These are phyloP conservation scores for Drosophila littoralis DNA, from an alignment of 1,140 invertebrate genomes.

Conservation along the genomic window DNA sequence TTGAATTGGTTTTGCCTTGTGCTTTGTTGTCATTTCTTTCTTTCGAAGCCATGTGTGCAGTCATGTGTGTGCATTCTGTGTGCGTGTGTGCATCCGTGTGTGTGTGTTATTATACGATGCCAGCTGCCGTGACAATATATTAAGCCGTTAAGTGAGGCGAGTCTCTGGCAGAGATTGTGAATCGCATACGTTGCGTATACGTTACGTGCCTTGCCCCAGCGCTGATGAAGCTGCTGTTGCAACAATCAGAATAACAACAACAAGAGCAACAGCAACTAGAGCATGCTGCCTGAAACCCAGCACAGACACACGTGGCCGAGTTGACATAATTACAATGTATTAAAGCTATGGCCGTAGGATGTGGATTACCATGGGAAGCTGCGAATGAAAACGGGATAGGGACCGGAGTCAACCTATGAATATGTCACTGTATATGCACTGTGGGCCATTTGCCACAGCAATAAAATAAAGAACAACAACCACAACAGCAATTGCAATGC, in stretches of 20 bases:
- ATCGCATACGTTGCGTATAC: slow-evolving; percentile 72
- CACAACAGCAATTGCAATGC: slow-evolving; percentile 26
- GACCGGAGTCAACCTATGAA: slow-evolving; percentile 14
- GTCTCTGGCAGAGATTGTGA: slow-evolving; percentile 67
- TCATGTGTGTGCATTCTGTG: slow-evolving; percentile 39
- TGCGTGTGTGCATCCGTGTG: slow-evolving; percentile 24
- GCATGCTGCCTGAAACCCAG: background rate
- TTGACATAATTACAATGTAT: slow-evolving; percentile 79
- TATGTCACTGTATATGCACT: slow-evolving; percentile 6
- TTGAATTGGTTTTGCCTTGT: slow-evolving; percentile 63
- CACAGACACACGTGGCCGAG: slow-evolving; percentile 27
- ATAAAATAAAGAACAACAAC: slow-evolving; percentile 9
- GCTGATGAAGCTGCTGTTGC: slow-evolving; percentile 27
- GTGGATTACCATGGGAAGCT: slow-evolving; percentile 23
- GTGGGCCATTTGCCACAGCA: slow-evolving; percentile 14
- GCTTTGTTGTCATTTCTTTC: slow-evolving; percentile 55
- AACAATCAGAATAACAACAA: slow-evolving; percentile 13
- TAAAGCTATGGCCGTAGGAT: slow-evolving; percentile 65
- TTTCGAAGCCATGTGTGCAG: slow-evolving; percentile 46
- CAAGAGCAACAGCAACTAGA: background rate
- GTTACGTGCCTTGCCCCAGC: slow-evolving; percentile 35
- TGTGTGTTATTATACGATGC: slow-evolving; percentile 61
- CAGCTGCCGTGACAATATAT: slow-evolving; percentile 80
- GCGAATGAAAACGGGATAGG: slow-evolving; percentile 27
- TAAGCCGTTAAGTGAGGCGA: slow-evolving; percentile 78